Evolutionary conservation across 2,113 vertebrate species (phyloP).

Genomic region (Malurus cyaneus): DNA sequence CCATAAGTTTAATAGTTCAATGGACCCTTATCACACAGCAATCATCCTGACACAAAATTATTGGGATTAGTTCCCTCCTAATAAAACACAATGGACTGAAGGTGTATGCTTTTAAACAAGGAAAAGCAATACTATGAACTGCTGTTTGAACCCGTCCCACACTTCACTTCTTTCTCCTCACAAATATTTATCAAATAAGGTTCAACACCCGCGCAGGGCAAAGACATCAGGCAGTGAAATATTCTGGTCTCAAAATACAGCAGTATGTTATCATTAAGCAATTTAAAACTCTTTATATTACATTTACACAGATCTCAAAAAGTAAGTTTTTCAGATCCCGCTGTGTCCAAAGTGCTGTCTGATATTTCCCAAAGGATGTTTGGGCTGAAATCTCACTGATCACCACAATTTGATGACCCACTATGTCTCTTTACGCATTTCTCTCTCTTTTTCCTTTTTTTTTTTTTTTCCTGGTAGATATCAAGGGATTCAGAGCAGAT

Average conservation of each 20-base stretch:
- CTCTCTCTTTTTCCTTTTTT: too few relatives aligned
- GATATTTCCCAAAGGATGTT: neutral
- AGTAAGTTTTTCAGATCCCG: neutral
- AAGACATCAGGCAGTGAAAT: neutral
- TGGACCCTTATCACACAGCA: neutral
- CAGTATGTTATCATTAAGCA: neutral
- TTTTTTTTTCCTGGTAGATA: neutral
- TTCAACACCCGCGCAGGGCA: neutral
- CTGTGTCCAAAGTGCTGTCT: neutral
- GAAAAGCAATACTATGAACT: neutral
- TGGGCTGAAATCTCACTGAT: neutral
- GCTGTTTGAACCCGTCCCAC: fast-evolving
- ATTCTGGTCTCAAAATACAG: neutral
- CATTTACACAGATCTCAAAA: neutral
- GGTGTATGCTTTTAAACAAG: neutral
- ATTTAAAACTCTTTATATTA: neutral
- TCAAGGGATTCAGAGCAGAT: neutral
- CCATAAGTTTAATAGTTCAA: neutral
- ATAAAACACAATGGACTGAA: neutral
- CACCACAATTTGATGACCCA: neutral
- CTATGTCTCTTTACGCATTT: too few relatives aligned
- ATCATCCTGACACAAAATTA: neutral
- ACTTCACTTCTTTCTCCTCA: neutral
- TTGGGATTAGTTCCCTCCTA: neutral
- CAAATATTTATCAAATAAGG: neutral